Percentiles rank a stretch among this genome's conserved stretches.
phyloP scores from a whole-genome alignment of 2,113 vertebrate species.

The Scophthalmus maximus region DNA sequence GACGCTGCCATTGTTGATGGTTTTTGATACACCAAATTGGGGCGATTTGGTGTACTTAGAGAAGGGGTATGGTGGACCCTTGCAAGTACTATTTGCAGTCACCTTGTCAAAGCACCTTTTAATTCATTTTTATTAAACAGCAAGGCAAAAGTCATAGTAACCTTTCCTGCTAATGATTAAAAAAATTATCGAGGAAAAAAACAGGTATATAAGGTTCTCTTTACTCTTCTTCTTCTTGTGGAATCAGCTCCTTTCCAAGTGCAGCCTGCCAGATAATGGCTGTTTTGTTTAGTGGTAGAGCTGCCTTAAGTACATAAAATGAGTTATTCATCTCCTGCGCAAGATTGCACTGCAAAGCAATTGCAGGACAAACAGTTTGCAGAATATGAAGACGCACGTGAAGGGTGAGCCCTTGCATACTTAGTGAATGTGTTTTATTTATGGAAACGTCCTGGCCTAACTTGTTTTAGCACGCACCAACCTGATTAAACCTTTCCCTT shows the following conservation, averaged over 20 bases:
- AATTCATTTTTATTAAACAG: too few relatives aligned
- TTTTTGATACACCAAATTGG: too few relatives aligned
- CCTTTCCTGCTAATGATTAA: too few relatives aligned
- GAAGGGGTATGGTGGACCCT: too few relatives aligned
- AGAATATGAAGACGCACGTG: slow-evolving; percentile 56
- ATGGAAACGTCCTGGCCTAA: slow-evolving; percentile 56
- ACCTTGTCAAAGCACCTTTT: too few relatives aligned
- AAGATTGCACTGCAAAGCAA: slow-evolving; percentile 65
- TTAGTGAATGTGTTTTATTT: slow-evolving; percentile 74
- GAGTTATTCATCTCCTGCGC: slow-evolving; percentile 74
- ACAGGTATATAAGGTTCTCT: too few relatives aligned
- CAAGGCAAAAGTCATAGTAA: too few relatives aligned
- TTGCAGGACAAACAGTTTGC: slow-evolving; percentile 67
- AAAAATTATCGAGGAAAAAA: too few relatives aligned
- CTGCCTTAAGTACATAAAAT: slow-evolving; percentile 70
- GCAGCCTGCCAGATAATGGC: slow-evolving; percentile 73
- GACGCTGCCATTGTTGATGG: neutral
- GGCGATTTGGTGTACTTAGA: too few relatives aligned
- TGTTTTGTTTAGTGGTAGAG: slow-evolving; percentile 75
- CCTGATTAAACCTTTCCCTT: slow-evolving; percentile 55
- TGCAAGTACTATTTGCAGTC: too few relatives aligned
- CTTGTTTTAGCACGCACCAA: slow-evolving; percentile 55
- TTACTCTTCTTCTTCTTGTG: neutral
- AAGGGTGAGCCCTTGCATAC: slow-evolving; percentile 55
- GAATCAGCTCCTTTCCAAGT: slow-evolving; percentile 53